Conservation (phyloP, 2,888 invertebrate genomes). For the Frankliniella intonsa region DNA sequence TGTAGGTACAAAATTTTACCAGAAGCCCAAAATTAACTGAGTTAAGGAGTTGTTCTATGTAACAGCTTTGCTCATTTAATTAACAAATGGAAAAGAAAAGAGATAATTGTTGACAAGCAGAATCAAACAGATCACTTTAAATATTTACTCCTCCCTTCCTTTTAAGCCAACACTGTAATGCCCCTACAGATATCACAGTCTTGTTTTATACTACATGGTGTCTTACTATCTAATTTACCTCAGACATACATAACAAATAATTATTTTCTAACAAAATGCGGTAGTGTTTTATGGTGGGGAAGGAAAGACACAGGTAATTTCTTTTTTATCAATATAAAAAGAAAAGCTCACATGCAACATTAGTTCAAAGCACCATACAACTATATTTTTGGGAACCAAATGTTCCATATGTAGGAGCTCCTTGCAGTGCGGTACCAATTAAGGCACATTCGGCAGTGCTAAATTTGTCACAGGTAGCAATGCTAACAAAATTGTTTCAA, state of each 20-base stretch:
- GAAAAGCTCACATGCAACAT: constrained; percentile 16
- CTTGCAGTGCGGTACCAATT: constrained; percentile 16
- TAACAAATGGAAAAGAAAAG: not conserved
- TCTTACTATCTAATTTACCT: constrained; percentile 19
- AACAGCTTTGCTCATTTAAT: not conserved
- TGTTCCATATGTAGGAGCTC: not conserved
- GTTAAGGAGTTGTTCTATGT: not conserved
- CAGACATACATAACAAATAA: constrained; percentile 7
- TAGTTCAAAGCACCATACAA: constrained; percentile 22
- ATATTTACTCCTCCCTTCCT: constrained; percentile 3
- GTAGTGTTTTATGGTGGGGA: constrained; percentile 13
- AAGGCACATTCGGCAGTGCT: constrained; percentile 24
- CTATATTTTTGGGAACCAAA: not conserved
- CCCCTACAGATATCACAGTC: constrained; percentile 42
- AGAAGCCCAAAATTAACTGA: constrained; percentile 23
- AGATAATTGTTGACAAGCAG: constrained; percentile 21
- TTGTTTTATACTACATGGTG: constrained; percentile 38
- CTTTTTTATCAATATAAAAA: not conserved
- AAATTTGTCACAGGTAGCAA: constrained; percentile 15
- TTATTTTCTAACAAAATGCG: constrained; percentile 20
- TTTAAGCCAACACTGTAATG: constrained; percentile 34
- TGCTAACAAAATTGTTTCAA: constrained; percentile 6
- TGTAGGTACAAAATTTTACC: constrained; percentile 4
- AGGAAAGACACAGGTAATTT: constrained; percentile 20
- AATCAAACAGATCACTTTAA: constrained; percentile 27